Base-by-base conservation (phyloP, 2,888 invertebrate genomes). In the Allolobophora icterica region DNA sequence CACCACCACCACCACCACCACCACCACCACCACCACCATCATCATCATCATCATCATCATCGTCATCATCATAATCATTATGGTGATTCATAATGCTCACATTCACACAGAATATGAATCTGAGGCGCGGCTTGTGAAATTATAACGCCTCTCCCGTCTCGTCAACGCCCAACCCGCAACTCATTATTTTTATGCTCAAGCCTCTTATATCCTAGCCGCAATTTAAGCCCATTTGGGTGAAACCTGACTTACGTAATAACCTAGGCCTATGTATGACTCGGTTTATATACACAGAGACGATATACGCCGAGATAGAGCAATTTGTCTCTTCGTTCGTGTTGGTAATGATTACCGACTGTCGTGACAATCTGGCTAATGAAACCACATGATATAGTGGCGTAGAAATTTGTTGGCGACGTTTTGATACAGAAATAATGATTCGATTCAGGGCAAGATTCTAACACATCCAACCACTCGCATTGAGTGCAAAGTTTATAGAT, bases 1-100 rank as follows among this genome's bases (percentile, higher is more conserved):
- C 11, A n/a, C n/a, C 11, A 11, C n/a, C 1, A n/a, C n/a, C 1
- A n/a, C n/a, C 0, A n/a, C n/a, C n/a, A 38, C 8, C 8, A 38
- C 8, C 8, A 45, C 13, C 13, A 45, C 13, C 1, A 45, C 13
- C 1, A 45, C 13, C 13, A 45, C 13, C 19, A 45, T 45, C 19
- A 17, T 45, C 19, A 45, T 45, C 19, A 45, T 45, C 19, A 19
- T 45, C 19, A 19, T 45, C 19, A 19, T 45, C 19, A 45, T 45
- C 19, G 15, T 45, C 19, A 52, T 24, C 24, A 17, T n/a, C n/a
- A 71, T 8, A 8, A n/a, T 71, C n/a, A 11, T 71, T 17, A n/a
- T 71, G 0, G 11, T 71, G 4, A n/a, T 71, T 71, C 24, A 30
- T 30, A 30, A 30, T 58, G 24, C 30, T 58, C 58, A 30, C 3